These are phyloP conservation scores for Serranus cabrilla DNA, from an alignment of 2,797 vertebrate species.

Conservation along the genomic window DNA sequence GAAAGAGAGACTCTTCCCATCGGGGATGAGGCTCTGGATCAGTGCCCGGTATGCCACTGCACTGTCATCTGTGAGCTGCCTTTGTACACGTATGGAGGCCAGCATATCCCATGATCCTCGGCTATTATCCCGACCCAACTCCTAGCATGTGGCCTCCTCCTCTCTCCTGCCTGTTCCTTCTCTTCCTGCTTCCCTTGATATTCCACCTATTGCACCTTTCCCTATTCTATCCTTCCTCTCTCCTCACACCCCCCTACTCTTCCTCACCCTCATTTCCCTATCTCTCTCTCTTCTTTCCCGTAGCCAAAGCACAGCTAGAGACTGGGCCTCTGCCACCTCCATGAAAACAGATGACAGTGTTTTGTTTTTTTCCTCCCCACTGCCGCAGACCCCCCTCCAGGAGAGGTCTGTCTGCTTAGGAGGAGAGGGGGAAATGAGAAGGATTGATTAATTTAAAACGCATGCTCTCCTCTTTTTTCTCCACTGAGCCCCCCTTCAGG, in stretches of 20 bases:
- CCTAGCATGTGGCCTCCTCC: conserved; percentile 55
- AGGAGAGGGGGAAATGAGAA: conserved; percentile 67
- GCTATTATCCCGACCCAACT: conserved; percentile 58
- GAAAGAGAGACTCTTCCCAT: conserved; percentile 59
- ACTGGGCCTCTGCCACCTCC: conserved; percentile 69
- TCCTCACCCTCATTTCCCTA: conserved; percentile 22
- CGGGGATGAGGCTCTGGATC: conserved; percentile 61
- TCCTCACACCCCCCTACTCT: conserved; percentile 16
- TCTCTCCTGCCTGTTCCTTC: conserved; percentile 28
- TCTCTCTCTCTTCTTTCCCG: conserved; percentile 17
- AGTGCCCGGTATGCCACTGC: conserved; percentile 68
- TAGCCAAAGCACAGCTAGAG: conserved; percentile 70
- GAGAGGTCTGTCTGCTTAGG: conserved; percentile 62
- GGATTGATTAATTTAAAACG: conserved; percentile 79
- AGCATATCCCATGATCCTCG: conserved; percentile 68
- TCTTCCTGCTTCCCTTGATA: conserved; percentile 15
- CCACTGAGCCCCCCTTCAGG: conserved; percentile 51
- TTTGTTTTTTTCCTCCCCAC: conserved; percentile 48
- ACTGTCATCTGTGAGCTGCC: conserved; percentile 73
- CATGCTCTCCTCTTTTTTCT: conserved; percentile 59
- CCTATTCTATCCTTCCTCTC: conserved; percentile 15
- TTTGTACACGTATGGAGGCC: conserved; percentile 66
- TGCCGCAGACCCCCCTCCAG: conserved; percentile 70
- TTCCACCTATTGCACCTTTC: conserved; percentile 29
- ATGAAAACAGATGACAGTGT: conserved; percentile 76